A percentile compares a stretch with the other conserved stretches of the same genome.
Evolutionary conservation across 2,113 vertebrate species (phyloP).

Genomic region (Phoenicopterus ruber): DNA sequence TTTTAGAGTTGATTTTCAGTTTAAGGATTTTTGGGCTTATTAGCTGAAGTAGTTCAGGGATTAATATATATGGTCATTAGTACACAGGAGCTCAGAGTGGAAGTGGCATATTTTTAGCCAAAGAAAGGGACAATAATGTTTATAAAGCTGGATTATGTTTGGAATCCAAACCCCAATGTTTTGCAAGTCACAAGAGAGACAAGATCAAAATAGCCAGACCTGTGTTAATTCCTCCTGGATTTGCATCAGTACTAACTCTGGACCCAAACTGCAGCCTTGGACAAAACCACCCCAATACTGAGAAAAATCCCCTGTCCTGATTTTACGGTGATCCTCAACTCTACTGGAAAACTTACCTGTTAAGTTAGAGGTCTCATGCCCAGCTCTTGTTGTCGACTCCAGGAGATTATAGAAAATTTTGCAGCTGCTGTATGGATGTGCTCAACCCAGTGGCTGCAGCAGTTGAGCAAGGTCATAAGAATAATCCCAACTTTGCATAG

Average conservation of each 20-base stretch:
- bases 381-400: neutral
- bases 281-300: neutral
- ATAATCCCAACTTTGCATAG: neutral
- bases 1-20: neutral
- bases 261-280: neutral
- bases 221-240: neutral
- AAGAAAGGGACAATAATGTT: neutral
- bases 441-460: neutral
- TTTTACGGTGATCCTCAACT: neutral
- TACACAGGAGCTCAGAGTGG: neutral
- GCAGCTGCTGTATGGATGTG: neutral
- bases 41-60: neutral
- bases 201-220: neutral
- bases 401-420: neutral
- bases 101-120: neutral
- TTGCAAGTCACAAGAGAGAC: neutral
- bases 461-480: neutral
- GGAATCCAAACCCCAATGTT: neutral
- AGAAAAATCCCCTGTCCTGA: neutral
- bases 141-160: neutral
- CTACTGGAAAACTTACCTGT: accelerated
- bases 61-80: neutral
- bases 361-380: neutral
- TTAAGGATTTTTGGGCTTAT: neutral
- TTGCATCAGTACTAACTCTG: neutral